These are phyloP conservation scores for Venustoraphidia nigricollis DNA, from an alignment of 2,888 invertebrate species.

Conservation along the genomic window DNA sequence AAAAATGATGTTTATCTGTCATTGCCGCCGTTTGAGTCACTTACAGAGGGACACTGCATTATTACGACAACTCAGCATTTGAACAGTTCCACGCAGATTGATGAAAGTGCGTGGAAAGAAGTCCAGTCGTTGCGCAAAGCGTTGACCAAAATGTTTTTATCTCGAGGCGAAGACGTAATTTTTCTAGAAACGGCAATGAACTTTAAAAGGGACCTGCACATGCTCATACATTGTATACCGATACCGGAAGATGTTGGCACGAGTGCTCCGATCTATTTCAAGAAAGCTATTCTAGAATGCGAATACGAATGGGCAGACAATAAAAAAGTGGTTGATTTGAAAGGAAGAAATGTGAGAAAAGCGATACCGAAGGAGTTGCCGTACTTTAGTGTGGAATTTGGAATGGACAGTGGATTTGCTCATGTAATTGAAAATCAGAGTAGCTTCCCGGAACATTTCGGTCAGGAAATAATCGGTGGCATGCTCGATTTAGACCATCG, in stretches of 20 bases:
- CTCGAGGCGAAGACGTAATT: slow-evolving; percentile 61
- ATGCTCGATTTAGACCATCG: slow-evolving; percentile 79
- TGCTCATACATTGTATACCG: slow-evolving; percentile 81
- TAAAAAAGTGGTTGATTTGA: slow-evolving; percentile 70
- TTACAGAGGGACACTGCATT: slow-evolving; percentile 74
- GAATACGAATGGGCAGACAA: slow-evolving; percentile 93
- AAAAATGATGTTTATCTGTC: slow-evolving; percentile 73
- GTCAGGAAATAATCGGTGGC: slow-evolving; percentile 89
- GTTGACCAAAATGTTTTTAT: slow-evolving; percentile 60
- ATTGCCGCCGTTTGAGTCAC: slow-evolving; percentile 63
- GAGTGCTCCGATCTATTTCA: slow-evolving; percentile 89
- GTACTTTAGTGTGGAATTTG: slow-evolving; percentile 91
- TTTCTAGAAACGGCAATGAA: slow-evolving; percentile 80
- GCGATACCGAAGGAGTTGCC: slow-evolving; percentile 86
- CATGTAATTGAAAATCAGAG: slow-evolving; percentile 93
- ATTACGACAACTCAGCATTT: slow-evolving; percentile 74
- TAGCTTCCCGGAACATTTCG: slow-evolving; percentile 77
- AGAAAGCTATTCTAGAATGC: slow-evolving; percentile 91
- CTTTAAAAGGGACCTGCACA: slow-evolving; percentile 62
- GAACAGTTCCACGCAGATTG: slow-evolving; percentile 63
- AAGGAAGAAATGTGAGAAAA: slow-evolving; percentile 54
- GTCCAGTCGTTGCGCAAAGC: slow-evolving; percentile 64
- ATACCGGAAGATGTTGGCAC: slow-evolving; percentile 70
- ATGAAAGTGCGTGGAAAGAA: slow-evolving; percentile 92
- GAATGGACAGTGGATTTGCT: slow-evolving; percentile 79